Evolutionary conservation across 2,113 vertebrate species (phyloP).

Genomic region (Struthidea cinerea): DNA sequence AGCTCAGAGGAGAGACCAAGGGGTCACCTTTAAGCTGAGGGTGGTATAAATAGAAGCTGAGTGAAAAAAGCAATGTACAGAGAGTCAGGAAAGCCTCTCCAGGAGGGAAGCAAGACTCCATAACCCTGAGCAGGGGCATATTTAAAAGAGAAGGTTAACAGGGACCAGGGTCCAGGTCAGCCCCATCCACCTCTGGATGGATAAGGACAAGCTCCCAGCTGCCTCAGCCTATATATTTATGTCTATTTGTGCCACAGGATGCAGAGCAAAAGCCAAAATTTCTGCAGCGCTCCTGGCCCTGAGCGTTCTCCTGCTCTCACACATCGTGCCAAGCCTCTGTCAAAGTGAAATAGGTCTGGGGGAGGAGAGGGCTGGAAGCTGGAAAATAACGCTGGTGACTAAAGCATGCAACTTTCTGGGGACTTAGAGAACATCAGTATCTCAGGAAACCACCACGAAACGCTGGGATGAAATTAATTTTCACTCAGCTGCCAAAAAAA

Average conservation of each 20-base stretch:
- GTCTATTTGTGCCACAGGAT: fast-evolving
- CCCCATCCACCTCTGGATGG: background rate
- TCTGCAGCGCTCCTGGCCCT: background rate
- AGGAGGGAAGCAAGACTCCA: background rate
- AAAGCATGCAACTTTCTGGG: background rate
- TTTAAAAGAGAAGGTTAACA: background rate
- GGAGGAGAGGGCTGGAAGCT: background rate
- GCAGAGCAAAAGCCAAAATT: background rate
- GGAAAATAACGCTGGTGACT: background rate
- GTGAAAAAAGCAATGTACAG: background rate
- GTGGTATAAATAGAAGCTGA: constrained; percentile 2
- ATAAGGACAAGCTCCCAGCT: background rate
- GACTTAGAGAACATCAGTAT: background rate
- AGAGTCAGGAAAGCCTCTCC: background rate
- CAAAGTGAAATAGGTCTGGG: background rate
- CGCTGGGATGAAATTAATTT: background rate
- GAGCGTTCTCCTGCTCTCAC: background rate
- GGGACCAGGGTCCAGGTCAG: background rate
- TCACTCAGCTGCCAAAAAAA: background rate
- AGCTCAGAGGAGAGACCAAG: background rate
- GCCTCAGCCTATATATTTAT: background rate
- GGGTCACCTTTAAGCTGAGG: constrained; percentile 29
- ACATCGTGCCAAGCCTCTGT: background rate
- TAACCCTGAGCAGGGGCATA: background rate
- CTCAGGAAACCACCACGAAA: background rate